phyloP scores from a whole-genome alignment of 2,888 invertebrate genomes.

The Allolobophora icterica region DNA sequence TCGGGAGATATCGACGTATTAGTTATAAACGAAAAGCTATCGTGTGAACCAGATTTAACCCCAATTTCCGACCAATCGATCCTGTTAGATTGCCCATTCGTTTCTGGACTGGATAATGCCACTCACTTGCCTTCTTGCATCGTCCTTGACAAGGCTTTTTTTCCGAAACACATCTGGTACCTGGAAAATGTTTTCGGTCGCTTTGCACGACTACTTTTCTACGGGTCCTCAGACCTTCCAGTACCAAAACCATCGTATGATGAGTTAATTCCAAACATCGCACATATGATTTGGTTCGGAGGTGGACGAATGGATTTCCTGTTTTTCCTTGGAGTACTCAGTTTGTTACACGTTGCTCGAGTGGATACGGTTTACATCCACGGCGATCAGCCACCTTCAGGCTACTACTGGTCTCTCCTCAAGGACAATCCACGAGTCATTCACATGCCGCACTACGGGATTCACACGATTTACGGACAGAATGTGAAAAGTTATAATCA shows the following conservation, averaged over 20 bases:
- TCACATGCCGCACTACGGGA: neutral
- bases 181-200: conserved; percentile 48
- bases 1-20: neutral
- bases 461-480: conserved; percentile 8
- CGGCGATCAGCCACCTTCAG: conserved; percentile 51
- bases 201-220: conserved; percentile 49
- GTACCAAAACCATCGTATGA: conserved; percentile 27
- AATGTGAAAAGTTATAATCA: conserved; percentile 52
- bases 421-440: neutral
- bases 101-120: neutral
- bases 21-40: neutral
- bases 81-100: neutral
- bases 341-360: conserved; percentile 54
- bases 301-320: conserved; percentile 53
- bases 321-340: conserved; percentile 57
- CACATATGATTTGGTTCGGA: conserved; percentile 59
- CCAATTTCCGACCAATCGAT: neutral
- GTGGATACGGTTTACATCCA: conserved; percentile 57
- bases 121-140: conserved; percentile 7
- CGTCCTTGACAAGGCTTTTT: conserved; percentile 37
- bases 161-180: conserved; percentile 52
- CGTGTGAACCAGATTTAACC: neutral
- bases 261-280: conserved; percentile 55
- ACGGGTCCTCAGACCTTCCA: conserved; percentile 49
- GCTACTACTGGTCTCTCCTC: conserved; percentile 35